Base-by-base conservation (phyloP, 2,888 invertebrate genomes). In the Tineola bisselliella region DNA sequence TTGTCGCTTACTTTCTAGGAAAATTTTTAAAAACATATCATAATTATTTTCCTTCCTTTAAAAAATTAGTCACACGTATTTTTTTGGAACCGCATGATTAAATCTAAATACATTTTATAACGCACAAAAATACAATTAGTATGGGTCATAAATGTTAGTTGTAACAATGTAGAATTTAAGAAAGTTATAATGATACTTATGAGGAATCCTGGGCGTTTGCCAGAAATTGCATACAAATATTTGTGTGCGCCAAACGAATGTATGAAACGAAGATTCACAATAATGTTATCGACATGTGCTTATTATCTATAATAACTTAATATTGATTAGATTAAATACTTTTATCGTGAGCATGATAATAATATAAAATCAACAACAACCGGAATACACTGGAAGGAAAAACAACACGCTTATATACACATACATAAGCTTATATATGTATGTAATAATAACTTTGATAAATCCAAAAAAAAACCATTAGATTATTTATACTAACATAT, bases 181-280 rank as follows among this genome's bases (percentile, higher is more conserved):
- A 25, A 54, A 54, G 19, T 6, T 8, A 54, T 54, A 54, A 54
- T 54, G 25, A 12, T 25, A 54, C 25, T 25, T 10, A 18, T 18
- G n/a, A 25, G 25, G 25, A 54, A 54, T 54, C 54, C 54, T 54
- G 54, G 54, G 25, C 18, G 54, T 10, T 19, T 54, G 54, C 54
- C 54, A 54, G 18, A 18, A 13, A 54, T 12, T 54, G 5, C 54
- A 10, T 54, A 54, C 25, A 5, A 5, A 54, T 54, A 54, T 54
- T 25, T 54, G 2, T 54, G 54, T 54, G 25, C 54, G 19, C 6
- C 54, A 48, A 48, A 48, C 48, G 15, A 48, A 48, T 48, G 15
- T 15, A 48, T 48, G 15, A 25, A 38, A 38, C 38, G 38, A 38
- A 38, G 15, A 17, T 48, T 13, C 48, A n/a, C 48, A 48, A 48